Percentiles rank a stretch among this genome's conserved stretches.
Conservation (phyloP, 1,140 invertebrate genomes). For the Ridgeia piscesae region DNA sequence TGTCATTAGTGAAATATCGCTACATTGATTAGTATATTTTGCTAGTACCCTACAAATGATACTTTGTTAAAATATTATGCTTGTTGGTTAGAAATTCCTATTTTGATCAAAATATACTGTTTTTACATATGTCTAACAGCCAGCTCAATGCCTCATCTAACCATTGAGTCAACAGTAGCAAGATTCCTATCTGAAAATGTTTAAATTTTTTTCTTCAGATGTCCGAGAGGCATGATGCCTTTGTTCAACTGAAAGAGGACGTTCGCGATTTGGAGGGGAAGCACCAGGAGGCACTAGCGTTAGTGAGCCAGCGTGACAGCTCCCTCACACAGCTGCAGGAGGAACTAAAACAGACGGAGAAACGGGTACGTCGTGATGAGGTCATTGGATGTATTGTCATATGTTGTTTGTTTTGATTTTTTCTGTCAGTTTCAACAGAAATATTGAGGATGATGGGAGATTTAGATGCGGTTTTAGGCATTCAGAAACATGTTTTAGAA, state of each 20-base stretch:
- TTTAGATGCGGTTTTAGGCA: no score
- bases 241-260: conserved; percentile 48
- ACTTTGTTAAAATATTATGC: background rate
- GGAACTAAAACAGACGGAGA: conserved; percentile 43
- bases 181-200: background rate
- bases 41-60: background rate
- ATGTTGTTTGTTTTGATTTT: background rate
- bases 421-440: background rate
- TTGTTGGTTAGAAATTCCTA: background rate
- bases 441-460: no score
- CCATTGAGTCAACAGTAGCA: background rate
- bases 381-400: background rate
- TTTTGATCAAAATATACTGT: background rate
- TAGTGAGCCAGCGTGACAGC: conserved; percentile 46
- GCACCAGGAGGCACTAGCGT: conserved; percentile 43
- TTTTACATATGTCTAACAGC: background rate
- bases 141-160: background rate
- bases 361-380: conserved; percentile 33
- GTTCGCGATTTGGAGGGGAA: conserved; percentile 50
- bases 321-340: conserved; percentile 50
- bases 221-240: conserved; percentile 46
- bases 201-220: conserved; percentile 39
- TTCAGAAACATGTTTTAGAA: no score
- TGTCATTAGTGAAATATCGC: background rate
- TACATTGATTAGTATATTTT: background rate